Conservation (phyloP, 2,113 vertebrate genomes). For the Nothocercus julius region DNA sequence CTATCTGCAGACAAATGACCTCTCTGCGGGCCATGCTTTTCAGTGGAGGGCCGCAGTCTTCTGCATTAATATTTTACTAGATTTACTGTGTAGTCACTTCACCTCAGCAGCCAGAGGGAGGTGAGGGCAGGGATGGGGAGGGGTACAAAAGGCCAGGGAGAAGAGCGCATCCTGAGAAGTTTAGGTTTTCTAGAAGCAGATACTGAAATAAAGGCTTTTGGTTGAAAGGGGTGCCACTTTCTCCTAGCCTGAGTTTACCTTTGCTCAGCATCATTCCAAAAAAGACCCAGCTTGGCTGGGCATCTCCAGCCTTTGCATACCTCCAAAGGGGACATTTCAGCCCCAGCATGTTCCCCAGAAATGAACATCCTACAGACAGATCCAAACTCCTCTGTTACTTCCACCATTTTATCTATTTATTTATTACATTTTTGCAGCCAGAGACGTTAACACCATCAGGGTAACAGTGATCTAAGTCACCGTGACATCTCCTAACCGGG, state of each 20-base stretch:
- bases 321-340: background rate
- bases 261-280: background rate
- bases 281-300: background rate
- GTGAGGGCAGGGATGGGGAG: background rate
- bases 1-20: constrained; percentile 23
- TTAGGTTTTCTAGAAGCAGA: background rate
- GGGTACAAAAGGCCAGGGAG: background rate
- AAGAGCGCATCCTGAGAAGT: background rate
- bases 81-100: background rate
- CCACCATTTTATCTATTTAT: background rate
- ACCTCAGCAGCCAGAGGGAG: background rate
- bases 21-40: background rate
- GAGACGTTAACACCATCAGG: background rate
- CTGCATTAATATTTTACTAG: constrained; percentile 20
- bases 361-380: background rate
- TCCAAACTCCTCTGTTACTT: background rate
- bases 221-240: background rate
- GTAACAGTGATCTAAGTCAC: background rate
- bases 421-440: background rate
- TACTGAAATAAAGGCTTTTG: background rate
- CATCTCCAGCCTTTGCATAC: background rate
- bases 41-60: background rate
- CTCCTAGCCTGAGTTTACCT: background rate
- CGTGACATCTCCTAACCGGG: background rate
- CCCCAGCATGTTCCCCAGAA: background rate